phyloP scores from a whole-genome alignment of 2,797 vertebrate species.

The Macroramphosus scolopax region DNA sequence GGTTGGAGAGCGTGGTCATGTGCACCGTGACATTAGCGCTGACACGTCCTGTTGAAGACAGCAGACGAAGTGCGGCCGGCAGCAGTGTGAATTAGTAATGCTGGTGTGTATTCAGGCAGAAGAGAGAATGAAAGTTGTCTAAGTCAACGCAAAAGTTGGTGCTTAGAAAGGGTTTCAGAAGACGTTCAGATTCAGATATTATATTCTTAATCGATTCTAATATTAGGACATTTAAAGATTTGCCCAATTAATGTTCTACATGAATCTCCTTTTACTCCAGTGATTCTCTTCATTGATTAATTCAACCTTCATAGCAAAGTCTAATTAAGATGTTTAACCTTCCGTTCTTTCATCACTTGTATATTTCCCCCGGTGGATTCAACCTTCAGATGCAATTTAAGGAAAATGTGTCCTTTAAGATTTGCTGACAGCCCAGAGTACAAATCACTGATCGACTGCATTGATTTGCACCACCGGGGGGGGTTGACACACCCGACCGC shows the following conservation, averaged over 20 bases:
- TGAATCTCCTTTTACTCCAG: too few species aligned
- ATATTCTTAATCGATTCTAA: too few species aligned
- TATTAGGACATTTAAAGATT: too few species aligned
- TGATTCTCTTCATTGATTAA: too few species aligned
- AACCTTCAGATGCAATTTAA: constrained; percentile 22
- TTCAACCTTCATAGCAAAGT: too few species aligned
- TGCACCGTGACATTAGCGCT: constrained; percentile 38
- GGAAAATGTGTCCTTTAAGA: constrained; percentile 27
- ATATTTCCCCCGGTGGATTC: neutral
- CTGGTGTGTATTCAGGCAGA: constrained; percentile 21
- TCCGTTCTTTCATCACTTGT: too few species aligned
- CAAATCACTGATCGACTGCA: constrained; percentile 32
- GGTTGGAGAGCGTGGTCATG: constrained; percentile 21
- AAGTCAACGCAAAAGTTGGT: constrained; percentile 7
- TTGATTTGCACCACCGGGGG: too few species aligned
- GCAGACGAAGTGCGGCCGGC: constrained; percentile 42
- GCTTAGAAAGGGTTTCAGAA: neutral
- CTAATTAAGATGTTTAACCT: too few species aligned
- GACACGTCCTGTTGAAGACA: constrained; percentile 39
- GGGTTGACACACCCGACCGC: too few species aligned
- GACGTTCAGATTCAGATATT: too few species aligned
- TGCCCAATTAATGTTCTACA: too few species aligned
- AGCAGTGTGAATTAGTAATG: constrained; percentile 32
- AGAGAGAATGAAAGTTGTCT: constrained; percentile 16
- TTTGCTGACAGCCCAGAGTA: constrained; percentile 3